Percentiles rank a stretch among this genome's conserved stretches.
These are phyloP conservation scores for Eonycteris spelaea DNA, from an alignment of 2,113 vertebrate species.

Conservation along the genomic window DNA sequence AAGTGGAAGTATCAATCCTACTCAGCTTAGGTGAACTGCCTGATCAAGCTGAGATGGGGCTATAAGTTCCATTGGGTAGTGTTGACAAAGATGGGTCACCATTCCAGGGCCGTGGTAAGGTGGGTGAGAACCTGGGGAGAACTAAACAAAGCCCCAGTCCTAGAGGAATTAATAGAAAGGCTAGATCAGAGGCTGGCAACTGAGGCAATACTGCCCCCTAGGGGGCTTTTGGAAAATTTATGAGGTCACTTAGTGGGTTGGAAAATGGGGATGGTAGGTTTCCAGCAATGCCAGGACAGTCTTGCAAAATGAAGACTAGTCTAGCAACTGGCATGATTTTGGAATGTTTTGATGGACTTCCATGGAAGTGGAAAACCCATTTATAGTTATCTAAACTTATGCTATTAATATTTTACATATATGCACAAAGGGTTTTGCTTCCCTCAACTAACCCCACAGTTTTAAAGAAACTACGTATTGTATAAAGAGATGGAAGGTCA, in stretches of 20 bases:
- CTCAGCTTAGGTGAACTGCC: background rate
- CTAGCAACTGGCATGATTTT: background rate
- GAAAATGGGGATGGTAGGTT: background rate
- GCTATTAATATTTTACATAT: slow-evolving; percentile 7
- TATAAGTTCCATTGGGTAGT: background rate
- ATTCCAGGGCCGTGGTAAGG: background rate
- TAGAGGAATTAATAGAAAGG: background rate
- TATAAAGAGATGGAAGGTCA: background rate
- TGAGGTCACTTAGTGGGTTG: background rate
- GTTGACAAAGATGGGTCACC: background rate
- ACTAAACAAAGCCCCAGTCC: background rate
- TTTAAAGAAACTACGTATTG: background rate
- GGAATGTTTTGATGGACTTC: background rate
- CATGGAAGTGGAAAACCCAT: background rate
- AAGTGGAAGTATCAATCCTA: background rate
- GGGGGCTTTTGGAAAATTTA: slow-evolving; percentile 32
- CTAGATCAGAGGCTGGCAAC: background rate
- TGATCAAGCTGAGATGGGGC: background rate
- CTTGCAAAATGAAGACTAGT: slow-evolving; percentile 24
- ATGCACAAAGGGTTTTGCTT: background rate
- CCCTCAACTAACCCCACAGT: background rate
- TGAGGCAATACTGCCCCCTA: slow-evolving; percentile 64
- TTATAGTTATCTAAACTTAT: background rate
- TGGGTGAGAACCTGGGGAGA: background rate
- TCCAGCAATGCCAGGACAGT: background rate